Evolutionary conservation across 2,797 vertebrate species (phyloP).

Genomic region (Myiotriccus ornatus): DNA sequence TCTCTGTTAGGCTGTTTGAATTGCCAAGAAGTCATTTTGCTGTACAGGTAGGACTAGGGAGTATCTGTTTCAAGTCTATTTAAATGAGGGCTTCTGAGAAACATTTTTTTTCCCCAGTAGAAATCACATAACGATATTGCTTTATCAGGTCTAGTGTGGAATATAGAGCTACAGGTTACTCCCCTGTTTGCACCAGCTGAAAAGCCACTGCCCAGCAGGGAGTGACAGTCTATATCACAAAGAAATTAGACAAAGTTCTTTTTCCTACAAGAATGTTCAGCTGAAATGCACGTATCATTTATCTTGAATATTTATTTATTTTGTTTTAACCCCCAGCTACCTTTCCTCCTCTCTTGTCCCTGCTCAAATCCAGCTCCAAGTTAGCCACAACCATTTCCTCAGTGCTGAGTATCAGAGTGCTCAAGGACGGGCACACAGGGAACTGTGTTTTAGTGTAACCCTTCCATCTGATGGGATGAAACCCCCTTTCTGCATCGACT

Average conservation of each 20-base stretch:
- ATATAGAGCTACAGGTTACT: neutral
- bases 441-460: neutral
- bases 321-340: neutral
- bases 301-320: neutral
- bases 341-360: neutral
- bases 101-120: neutral
- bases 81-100: neutral
- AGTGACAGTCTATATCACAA: neutral
- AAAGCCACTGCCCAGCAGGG: neutral
- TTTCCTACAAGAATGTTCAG: neutral
- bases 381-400: neutral
- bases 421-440: rapidly evolving
- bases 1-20: neutral
- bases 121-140: neutral
- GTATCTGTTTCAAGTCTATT: neutral
- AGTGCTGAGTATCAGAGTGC: neutral
- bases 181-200: neutral
- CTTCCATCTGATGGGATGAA: neutral
- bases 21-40: neutral
- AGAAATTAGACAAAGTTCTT: neutral
- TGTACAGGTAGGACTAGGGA: neutral
- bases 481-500: neutral
- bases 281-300: neutral
- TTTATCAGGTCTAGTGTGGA: neutral
- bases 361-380: neutral